Conservation (phyloP, 2,797 vertebrate species). For the Bradypodion ventrale region DNA sequence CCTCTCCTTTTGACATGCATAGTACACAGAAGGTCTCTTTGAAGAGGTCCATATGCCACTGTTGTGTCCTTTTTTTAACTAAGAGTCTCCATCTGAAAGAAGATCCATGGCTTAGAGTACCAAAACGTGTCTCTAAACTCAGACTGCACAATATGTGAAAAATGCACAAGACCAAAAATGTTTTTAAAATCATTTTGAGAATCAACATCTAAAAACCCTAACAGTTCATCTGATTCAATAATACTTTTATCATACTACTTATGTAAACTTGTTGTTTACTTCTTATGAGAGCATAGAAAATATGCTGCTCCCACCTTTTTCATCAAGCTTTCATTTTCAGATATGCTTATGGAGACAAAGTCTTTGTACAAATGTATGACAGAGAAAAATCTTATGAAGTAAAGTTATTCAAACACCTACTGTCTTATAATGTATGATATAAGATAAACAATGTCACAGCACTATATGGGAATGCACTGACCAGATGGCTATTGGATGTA, state of each 20-base stretch:
- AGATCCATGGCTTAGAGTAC: not conserved
- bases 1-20: not conserved
- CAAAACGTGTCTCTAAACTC: not conserved
- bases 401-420: slow-evolving; percentile 54
- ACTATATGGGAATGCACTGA: too few relatives aligned
- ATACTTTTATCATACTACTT: not conserved
- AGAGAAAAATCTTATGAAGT: slow-evolving; percentile 46
- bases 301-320: not conserved
- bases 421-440: slow-evolving; percentile 60
- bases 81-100: not conserved
- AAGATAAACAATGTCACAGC: too few relatives aligned
- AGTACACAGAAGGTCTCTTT: not conserved
- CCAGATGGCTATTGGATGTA: too few relatives aligned
- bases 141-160: not conserved
- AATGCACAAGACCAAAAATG: not conserved
- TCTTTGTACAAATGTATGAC: slow-evolving; percentile 29
- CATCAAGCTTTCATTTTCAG: not conserved
- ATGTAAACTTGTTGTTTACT: not conserved
- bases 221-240: not conserved
- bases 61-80: not conserved
- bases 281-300: not conserved
- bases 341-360: too few relatives aligned
- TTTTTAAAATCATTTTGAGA: not conserved
- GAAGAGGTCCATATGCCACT: not conserved
- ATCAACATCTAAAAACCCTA: not conserved